phyloP scores from a whole-genome alignment of 2,888 invertebrate genomes.

The Pyrochroa serraticornis region DNA sequence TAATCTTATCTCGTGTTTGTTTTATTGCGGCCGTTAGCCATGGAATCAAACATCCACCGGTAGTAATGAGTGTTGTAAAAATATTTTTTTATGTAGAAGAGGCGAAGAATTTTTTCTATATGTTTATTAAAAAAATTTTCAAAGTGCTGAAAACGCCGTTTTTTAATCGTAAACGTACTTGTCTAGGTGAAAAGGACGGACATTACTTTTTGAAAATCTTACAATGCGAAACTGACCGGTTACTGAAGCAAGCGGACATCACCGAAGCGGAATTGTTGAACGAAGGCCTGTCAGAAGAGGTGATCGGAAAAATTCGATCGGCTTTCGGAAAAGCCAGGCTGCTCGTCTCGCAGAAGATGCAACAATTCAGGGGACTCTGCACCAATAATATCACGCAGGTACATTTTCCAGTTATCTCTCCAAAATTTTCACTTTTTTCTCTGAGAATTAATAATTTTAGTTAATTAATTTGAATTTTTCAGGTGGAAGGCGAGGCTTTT shows the following conservation, averaged over 20 bases:
- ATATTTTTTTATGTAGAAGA: no score
- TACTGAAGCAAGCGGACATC: conserved; percentile 70
- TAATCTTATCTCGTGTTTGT: conserved; percentile 6
- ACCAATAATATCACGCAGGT: conserved; percentile 56
- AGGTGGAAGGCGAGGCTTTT: conserved; percentile 80
- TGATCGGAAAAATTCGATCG: conserved; percentile 81
- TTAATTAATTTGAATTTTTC: no score
- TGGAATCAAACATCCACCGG: neutral
- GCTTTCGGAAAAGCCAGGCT: conserved; percentile 91
- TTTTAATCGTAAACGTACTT: conserved; percentile 5
- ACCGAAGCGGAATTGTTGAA: conserved; percentile 71
- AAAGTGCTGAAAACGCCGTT: neutral
- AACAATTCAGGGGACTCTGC: conserved; percentile 84
- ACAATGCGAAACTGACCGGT: conserved; percentile 73
- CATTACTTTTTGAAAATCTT: conserved; percentile 79
- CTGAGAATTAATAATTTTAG: no score
- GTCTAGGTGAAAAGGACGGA: conserved; percentile 68
- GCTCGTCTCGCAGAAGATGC: conserved; percentile 89
- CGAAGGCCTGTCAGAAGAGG: conserved; percentile 74
- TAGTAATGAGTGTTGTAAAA: no score
- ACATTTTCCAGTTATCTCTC: conserved; percentile 11
- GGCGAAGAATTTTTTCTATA: conserved; percentile 3
- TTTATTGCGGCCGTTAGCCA: neutral
- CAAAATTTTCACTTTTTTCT: neutral
- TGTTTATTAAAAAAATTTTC: neutral